Evolutionary conservation across 2,113 vertebrate genomes (phyloP), one percentile per base, ranked within the genome.

Genomic region (Formicarius rufipectus): DNA sequence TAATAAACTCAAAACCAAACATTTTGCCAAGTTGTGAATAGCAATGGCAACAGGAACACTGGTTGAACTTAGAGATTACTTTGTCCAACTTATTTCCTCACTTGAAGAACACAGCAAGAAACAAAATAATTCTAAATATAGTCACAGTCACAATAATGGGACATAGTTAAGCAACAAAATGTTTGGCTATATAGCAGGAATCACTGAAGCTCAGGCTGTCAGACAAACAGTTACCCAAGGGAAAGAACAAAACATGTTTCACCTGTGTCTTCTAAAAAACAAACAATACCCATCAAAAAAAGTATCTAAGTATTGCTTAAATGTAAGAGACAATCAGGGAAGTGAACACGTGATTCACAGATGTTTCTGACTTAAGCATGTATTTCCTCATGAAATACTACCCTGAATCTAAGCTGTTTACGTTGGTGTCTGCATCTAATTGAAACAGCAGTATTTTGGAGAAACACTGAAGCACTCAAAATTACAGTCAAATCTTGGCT

Each of bases 341-440:
- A 97, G 88, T 45, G 58, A 75, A 74, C 67, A 66, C 80, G 63
- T 6, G 14, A 92, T 18, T 93, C 82, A 77, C 49, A 89, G 64
- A 76, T 39, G 28, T 62, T 79, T 92, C 81, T 94, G 63, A 88
- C 64, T 85, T 75, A 21, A 84, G 63, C 55, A 87, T 23, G 1
- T 93, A 81, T 84, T 93, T 55, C 25, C 58, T 49, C 95, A 14
- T 35, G 76, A 89, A 76, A 95, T 78, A 94, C 85, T 91, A 90
- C 67, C 50, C 56, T 55, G 33, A 87, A 47, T 25, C 40, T 60
- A 28, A 27, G 40, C 17, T 77, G 39, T 92, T 95, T 90, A 84
- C 62, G 75, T 81, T 93, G 44, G 78, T 93, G 68, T 67, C 90
- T 31, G 11, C 25, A 80, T 47, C 42, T 71, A 64, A 84, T 56